Evolutionary conservation across 2,888 invertebrate genomes (phyloP).

Genomic region (Trissolcus japonicus): DNA sequence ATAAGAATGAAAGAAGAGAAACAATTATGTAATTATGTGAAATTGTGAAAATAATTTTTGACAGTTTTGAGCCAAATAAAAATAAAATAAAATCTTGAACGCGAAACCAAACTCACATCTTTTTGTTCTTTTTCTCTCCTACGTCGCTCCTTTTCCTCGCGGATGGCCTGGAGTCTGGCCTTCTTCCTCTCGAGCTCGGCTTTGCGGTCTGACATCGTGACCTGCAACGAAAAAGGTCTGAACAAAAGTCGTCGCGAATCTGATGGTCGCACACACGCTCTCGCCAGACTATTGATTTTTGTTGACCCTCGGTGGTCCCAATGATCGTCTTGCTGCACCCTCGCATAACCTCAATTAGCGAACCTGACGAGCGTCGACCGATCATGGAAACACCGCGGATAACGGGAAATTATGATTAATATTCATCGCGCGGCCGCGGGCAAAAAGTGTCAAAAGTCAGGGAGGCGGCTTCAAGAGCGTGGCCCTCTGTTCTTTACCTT

Average conservation of each 20-base stretch:
- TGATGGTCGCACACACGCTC: not conserved
- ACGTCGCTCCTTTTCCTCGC: slow-evolving; percentile 92
- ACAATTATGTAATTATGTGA: no score
- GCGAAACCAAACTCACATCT: slow-evolving; percentile 84
- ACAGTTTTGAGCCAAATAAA: no score
- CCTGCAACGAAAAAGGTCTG: slow-evolving; percentile 17
- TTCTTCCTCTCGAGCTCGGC: slow-evolving; percentile 95
- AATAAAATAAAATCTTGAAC: no score
- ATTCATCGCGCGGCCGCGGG: slow-evolving; percentile 21
- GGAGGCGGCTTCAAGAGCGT: not conserved
- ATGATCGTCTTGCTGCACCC: not conserved
- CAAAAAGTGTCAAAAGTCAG: slow-evolving; percentile 25
- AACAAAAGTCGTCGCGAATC: not conserved
- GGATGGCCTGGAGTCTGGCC: slow-evolving; percentile 91
- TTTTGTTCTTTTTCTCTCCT: slow-evolving; percentile 91
- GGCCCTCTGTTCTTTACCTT: not conserved
- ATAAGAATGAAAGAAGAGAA: no score
- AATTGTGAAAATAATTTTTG: no score
- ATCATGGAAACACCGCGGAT: slow-evolving; percentile 31
- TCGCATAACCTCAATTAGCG: slow-evolving; percentile 16
- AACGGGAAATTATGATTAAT: slow-evolving; percentile 48
- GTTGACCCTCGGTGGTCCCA: not conserved
- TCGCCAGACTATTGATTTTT: slow-evolving; percentile 39
- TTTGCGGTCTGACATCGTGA: slow-evolving; percentile 89
- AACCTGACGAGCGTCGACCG: slow-evolving; percentile 11